These are phyloP conservation scores for Lonchura striata DNA, from an alignment of 2,113 vertebrate species.

Conservation along the genomic window DNA sequence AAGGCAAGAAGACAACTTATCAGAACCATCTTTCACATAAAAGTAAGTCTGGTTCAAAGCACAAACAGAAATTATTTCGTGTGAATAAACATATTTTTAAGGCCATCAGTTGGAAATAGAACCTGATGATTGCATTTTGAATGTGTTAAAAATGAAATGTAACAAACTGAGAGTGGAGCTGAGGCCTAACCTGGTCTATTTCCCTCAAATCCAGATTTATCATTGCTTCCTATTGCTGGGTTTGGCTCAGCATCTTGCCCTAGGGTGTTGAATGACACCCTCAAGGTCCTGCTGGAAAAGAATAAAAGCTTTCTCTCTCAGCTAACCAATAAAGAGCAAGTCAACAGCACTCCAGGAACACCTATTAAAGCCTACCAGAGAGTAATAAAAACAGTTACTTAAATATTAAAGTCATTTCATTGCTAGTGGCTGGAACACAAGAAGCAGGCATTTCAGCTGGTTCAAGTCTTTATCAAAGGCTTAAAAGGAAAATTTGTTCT, in stretches of 20 bases:
- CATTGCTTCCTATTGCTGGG: neutral
- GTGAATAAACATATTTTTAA: neutral
- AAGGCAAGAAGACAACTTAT: neutral
- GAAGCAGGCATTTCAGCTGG: neutral
- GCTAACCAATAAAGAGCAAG: slow-evolving; percentile 31
- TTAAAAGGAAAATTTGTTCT: slow-evolving; percentile 4
- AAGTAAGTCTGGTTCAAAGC: neutral
- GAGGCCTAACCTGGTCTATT: neutral
- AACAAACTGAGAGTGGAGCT: neutral
- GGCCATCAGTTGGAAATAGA: neutral
- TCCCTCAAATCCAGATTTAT: neutral
- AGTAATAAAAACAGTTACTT: slow-evolving; percentile 51
- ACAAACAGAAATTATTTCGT: neutral
- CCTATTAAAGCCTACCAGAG: slow-evolving; percentile 46
- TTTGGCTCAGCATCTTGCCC: neutral
- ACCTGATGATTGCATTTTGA: neutral
- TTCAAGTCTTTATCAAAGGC: neutral
- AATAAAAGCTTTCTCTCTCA: slow-evolving; percentile 41
- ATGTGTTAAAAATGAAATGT: neutral
- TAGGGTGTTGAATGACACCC: slow-evolving; percentile 14
- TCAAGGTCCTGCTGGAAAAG: slow-evolving; percentile 27
- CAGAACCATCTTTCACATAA: neutral
- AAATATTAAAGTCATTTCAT: slow-evolving; percentile 45
- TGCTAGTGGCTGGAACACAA: slow-evolving; percentile 12
- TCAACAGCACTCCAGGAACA: slow-evolving; percentile 41